Evolutionary conservation across 2,888 invertebrate species (phyloP), one percentile per base, ranked within the genome.

Genomic region (Pemphredon lugubris): DNA sequence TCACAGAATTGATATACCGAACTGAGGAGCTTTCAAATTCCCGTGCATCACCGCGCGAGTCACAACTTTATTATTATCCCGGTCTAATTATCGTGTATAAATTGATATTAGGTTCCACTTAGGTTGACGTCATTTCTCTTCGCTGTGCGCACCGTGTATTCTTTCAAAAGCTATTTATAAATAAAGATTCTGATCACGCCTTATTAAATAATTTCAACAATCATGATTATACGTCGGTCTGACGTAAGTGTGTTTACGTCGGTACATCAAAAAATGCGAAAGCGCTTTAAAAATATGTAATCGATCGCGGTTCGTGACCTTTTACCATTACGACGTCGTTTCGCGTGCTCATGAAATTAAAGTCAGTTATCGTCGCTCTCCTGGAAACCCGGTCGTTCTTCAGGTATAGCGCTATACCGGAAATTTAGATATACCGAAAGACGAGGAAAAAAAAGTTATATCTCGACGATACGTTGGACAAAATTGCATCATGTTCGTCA

Each of bases 221-320:
- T 11, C 14, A n/a, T 21, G 20, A 32, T 5, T 32, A n/a, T 34
- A 34, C 14, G 47, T 21, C 26, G n/a, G 9, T 18, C 48, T 59
- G 54, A 68, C 55, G 70, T 55, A 68, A 60, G 44, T 59, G 32
- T 42, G 42, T 55, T 55, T 55, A 50, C 69, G 39, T 34, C 32
- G 45, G 11, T 23, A 37, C 18, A n/a, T 30, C 13, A 26, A 48
- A 40, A 57, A 14, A 44, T 45, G 21, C 37, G 40, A 54, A 57
- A 55, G 42, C 18, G 16, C 30, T 54, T n/a, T 70, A 50, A 59
- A 65, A 59, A 59, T 53, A 51, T 7, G 4, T 45, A 40, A 70
- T 70, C 69, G 68, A 68, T 60, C 44, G 48, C 39, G 55, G 69
- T 68, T 68, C 68, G 50, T 44, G 68, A 68, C 69, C 70, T 70